phyloP scores from a whole-genome alignment of 2,888 invertebrate genomes.

The Odontocolon sp. region DNA sequence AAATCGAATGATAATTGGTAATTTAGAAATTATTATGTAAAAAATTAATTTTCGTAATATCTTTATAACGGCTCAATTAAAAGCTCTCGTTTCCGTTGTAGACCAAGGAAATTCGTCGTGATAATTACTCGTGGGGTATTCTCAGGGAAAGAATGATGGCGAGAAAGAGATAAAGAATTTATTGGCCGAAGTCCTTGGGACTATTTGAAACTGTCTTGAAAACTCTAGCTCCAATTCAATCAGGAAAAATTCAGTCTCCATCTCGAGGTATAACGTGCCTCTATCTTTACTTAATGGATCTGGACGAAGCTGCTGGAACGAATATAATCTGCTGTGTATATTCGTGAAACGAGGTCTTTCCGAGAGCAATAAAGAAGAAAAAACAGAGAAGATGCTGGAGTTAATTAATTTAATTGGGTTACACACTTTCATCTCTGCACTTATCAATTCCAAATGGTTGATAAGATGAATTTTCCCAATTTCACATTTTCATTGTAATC shows the following conservation, averaged over 20 bases:
- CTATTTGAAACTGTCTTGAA: slow-evolving; percentile 31
- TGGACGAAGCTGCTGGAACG: background rate
- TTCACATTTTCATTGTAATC: background rate
- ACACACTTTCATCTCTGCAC: slow-evolving; percentile 23
- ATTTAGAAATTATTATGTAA: slow-evolving; percentile 10
- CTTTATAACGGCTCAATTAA: slow-evolving; percentile 3
- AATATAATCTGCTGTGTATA: slow-evolving; percentile 35
- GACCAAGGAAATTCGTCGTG: slow-evolving; percentile 45
- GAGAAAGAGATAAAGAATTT: slow-evolving; percentile 2
- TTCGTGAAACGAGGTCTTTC: slow-evolving; percentile 29
- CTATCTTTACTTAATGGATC: slow-evolving; percentile 22
- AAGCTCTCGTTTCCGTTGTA: slow-evolving; percentile 22
- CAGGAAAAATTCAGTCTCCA: slow-evolving; percentile 45
- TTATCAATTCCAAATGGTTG: background rate
- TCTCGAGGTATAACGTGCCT: slow-evolving; percentile 14
- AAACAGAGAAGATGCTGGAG: background rate
- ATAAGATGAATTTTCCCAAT: background rate
- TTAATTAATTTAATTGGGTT: slow-evolving; percentile 42
- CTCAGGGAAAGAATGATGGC: slow-evolving; percentile 4
- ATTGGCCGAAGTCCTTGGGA: slow-evolving; percentile 25
- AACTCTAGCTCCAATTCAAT: slow-evolving; percentile 46
- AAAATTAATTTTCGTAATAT: slow-evolving; percentile 9
- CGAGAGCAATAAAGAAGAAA: background rate
- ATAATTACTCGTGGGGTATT: slow-evolving; percentile 48
- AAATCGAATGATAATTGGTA: too few species aligned